phyloP scores from a whole-genome alignment of 2,113 vertebrate genomes.

The Aspiorhynchus laticeps region DNA sequence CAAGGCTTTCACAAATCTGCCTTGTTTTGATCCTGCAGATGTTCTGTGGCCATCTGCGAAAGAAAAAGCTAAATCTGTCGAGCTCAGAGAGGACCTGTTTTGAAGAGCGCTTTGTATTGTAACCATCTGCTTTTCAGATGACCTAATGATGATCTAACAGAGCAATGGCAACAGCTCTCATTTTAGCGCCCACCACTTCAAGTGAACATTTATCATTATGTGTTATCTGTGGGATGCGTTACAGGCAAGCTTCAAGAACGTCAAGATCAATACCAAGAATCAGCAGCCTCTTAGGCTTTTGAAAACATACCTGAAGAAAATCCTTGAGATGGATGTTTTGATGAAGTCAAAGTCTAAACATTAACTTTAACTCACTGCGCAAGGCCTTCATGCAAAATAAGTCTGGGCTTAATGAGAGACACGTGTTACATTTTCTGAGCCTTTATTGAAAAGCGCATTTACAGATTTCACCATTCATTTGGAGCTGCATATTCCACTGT shows the following conservation, averaged over 20 bases:
- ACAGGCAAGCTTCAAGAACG: neutral
- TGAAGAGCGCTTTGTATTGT: conserved; percentile 49
- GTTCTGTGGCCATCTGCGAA: conserved; percentile 30
- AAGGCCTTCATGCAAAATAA: conserved; percentile 1
- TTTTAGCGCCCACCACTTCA: conserved; percentile 32
- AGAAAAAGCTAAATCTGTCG: conserved; percentile 44
- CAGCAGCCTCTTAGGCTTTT: neutral
- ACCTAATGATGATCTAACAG: conserved; percentile 49
- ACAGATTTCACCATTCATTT: conserved; percentile 5
- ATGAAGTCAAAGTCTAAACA: conserved; percentile 11
- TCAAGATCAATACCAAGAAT: neutral
- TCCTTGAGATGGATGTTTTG: neutral
- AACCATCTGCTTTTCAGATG: conserved; percentile 68
- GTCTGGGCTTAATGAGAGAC: conserved; percentile 2
- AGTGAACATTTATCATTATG: conserved; percentile 36
- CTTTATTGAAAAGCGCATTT: neutral
- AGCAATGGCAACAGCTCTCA: conserved; percentile 36
- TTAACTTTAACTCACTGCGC: neutral
- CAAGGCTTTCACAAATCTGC: conserved; percentile 3
- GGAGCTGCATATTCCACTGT: neutral
- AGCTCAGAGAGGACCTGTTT: conserved; percentile 41
- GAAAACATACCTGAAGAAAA: neutral
- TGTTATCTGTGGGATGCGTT: conserved; percentile 7
- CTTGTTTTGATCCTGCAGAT: conserved; percentile 38
- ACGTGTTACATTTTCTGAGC: neutral